Evolutionary conservation across 2,888 invertebrate species (phyloP).

Genomic region (Thecocarcelia acutangulata): DNA sequence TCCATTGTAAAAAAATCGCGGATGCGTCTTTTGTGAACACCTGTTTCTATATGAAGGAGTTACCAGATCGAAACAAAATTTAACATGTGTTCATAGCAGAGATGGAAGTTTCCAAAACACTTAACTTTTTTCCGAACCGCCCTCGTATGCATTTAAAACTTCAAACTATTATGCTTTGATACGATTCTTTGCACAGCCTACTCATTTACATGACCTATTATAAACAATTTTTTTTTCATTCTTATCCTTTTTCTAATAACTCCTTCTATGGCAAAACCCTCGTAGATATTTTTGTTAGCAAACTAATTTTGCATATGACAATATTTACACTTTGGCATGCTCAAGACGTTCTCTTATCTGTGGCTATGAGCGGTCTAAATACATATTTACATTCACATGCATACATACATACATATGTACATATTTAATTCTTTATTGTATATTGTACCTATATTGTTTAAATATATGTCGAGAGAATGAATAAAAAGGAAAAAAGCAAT

Average conservation of each 20-base stretch:
- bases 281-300: slow-evolving; percentile 9
- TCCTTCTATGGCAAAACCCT: neutral
- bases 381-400: neutral
- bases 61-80: too few species aligned
- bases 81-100: too few species aligned
- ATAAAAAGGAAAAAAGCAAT: slow-evolving; percentile 40
- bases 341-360: slow-evolving; percentile 66
- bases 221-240: neutral
- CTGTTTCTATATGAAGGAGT: too few species aligned
- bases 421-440: slow-evolving; percentile 21
- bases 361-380: slow-evolving; percentile 57
- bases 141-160: too few species aligned
- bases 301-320: slow-evolving; percentile 70
- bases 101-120: too few species aligned
- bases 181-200: too few species aligned
- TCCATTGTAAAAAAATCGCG: too few species aligned
- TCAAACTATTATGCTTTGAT: too few species aligned
- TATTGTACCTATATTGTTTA: slow-evolving; percentile 33
- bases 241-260: neutral
- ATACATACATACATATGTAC: neutral
- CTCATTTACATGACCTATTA: too few species aligned
- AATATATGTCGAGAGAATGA: slow-evolving; percentile 46
- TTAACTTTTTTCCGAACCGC: too few species aligned
- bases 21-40: too few species aligned
- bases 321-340: slow-evolving; percentile 66